Evolutionary conservation across 2,113 vertebrate species (phyloP).

Genomic region (Haplochromis burtoni): DNA sequence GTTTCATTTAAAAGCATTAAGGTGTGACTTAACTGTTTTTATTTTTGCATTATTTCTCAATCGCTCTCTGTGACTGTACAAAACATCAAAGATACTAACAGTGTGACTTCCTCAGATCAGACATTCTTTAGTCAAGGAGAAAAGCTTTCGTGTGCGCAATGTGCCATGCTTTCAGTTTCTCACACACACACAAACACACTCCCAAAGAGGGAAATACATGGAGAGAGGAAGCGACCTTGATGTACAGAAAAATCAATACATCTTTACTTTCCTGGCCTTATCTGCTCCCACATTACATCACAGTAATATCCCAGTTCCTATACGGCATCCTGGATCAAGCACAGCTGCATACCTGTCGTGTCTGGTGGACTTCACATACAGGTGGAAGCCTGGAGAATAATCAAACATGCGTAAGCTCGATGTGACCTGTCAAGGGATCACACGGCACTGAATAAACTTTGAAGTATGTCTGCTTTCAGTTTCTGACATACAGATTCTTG

Average conservation of each 20-base stretch:
- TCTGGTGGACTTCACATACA: not conserved
- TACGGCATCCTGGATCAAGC: not conserved
- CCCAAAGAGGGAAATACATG: not conserved
- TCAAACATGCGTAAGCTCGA: not conserved
- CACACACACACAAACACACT: not conserved
- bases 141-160: not conserved
- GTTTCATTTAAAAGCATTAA: not conserved
- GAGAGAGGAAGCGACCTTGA: conserved; percentile 2
- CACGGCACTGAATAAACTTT: not conserved
- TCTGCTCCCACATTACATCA: conserved; percentile 21
- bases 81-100: not conserved
- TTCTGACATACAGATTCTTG: not conserved
- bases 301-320: not conserved
- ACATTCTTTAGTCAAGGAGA: not conserved
- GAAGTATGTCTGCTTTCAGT: not conserved
- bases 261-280: not conserved
- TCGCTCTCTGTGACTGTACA: not conserved
- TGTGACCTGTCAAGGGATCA: not conserved
- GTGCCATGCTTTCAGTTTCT: not conserved
- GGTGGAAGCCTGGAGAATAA: not conserved
- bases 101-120: not conserved
- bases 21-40: not conserved
- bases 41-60: not conserved
- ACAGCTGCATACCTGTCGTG: not conserved
- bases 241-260: conserved; percentile 12